Conservation (phyloP, 2,888 invertebrate species). For the Exephanes ischioxanthus region DNA sequence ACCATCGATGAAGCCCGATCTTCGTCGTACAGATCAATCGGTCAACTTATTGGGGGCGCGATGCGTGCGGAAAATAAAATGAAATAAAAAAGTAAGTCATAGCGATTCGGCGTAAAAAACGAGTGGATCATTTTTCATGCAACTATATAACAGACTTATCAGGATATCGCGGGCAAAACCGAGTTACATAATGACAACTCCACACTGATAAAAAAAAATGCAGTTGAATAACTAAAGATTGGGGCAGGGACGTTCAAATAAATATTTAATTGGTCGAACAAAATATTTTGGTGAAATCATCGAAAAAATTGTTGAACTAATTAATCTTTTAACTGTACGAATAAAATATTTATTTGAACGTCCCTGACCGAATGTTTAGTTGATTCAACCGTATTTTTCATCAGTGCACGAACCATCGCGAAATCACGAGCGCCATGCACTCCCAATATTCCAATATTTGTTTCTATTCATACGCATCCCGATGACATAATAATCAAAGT, state of each 20-base stretch:
- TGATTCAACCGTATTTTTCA: no score
- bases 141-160: not conserved
- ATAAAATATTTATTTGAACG: no score
- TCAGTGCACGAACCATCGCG: constrained; percentile 13
- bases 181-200: not conserved
- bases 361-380: no score
- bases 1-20: not conserved
- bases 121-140: constrained; percentile 15
- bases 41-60: constrained; percentile 5
- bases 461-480: constrained; percentile 19
- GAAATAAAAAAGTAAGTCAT: no score
- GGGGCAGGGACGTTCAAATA: no score
- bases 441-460: constrained; percentile 3
- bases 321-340: no score
- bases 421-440: constrained; percentile 5
- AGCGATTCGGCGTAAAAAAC: not conserved
- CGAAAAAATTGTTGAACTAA: no score
- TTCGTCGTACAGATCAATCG: not conserved
- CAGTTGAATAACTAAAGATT: no score
- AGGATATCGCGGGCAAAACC: not conserved
- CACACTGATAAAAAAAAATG: not conserved
- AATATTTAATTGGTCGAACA: no score
- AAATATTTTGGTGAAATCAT: no score
- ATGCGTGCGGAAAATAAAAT: not conserved
- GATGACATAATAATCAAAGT: constrained; percentile 27